These are phyloP conservation scores for Xyrichtys novacula DNA, from an alignment of 2,797 vertebrate species.

Conservation along the genomic window DNA sequence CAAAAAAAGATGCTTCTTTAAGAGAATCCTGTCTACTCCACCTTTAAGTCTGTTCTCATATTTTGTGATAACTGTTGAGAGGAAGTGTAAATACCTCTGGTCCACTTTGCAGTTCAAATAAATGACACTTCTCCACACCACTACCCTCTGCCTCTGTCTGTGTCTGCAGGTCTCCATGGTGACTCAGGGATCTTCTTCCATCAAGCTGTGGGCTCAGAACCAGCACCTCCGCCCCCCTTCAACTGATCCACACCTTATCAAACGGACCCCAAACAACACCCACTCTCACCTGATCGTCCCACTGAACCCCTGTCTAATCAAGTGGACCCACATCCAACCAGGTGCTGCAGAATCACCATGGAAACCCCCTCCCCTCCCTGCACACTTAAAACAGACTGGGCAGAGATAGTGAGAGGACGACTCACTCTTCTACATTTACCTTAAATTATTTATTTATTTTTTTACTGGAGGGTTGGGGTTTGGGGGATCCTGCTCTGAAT, in stretches of 20 bases:
- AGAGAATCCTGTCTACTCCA: no score
- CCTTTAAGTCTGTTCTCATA: no score
- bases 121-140: no score
- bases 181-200: constrained; percentile 76
- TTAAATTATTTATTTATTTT: constrained; percentile 84
- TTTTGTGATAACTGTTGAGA: no score
- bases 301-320: constrained; percentile 37
- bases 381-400: constrained; percentile 4
- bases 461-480: constrained; percentile 26
- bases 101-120: no score
- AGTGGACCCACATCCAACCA: no score
- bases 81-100: no score
- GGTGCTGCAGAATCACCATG: constrained; percentile 33
- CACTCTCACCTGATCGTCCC: constrained; percentile 12
- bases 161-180: constrained; percentile 61
- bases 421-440: constrained; percentile 33
- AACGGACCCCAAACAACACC: no score
- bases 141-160: background rate
- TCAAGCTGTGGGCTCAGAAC: constrained; percentile 48
- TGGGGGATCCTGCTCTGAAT: no score
- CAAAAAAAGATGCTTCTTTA: no score
- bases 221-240: background rate
- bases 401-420: constrained; percentile 4
- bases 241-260: no score
- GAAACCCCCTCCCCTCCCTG: constrained; percentile 14